Evolutionary conservation across 2,888 invertebrate species (phyloP).

Genomic region (Ectobius pallidus): DNA sequence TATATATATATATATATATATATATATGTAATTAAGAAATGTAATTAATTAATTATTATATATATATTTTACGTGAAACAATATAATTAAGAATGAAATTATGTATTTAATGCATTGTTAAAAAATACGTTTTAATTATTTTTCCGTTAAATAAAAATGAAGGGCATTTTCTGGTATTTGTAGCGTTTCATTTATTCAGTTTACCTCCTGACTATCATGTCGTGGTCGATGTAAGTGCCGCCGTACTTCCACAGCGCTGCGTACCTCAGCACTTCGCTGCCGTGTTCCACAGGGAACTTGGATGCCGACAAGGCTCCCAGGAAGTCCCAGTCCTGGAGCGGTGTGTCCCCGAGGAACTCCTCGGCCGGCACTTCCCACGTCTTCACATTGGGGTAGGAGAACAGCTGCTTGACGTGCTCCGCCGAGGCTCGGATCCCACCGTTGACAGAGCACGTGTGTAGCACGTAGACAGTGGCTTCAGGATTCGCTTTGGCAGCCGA

Average conservation of each 20-base stretch:
- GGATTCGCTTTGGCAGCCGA: background rate
- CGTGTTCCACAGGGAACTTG: conserved; percentile 63
- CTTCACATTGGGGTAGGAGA: conserved; percentile 51
- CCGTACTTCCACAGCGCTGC: conserved; percentile 75
- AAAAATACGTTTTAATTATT: too few relatives aligned
- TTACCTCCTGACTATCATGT: conserved; percentile 63
- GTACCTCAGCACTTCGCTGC: conserved; percentile 69
- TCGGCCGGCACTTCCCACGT: conserved; percentile 24
- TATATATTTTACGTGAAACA: too few relatives aligned
- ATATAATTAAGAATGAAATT: too few relatives aligned
- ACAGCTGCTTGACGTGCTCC: background rate
- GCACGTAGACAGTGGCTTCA: background rate
- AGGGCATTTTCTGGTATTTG: too few relatives aligned
- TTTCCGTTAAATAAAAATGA: too few relatives aligned
- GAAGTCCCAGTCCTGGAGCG: conserved; percentile 61
- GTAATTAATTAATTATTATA: too few relatives aligned
- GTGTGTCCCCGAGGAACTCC: conserved; percentile 54
- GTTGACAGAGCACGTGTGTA: background rate
- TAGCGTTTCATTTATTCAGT: too few relatives aligned
- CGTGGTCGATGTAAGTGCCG: conserved; percentile 77
- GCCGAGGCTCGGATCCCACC: background rate
- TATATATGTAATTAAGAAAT: too few relatives aligned
- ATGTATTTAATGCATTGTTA: too few relatives aligned
- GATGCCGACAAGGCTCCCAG: conserved; percentile 59
- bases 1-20: too few relatives aligned